Evolutionary conservation across 2,888 invertebrate genomes (phyloP), one percentile per base, ranked within the genome.

Genomic region (Plagodis dolabraria): DNA sequence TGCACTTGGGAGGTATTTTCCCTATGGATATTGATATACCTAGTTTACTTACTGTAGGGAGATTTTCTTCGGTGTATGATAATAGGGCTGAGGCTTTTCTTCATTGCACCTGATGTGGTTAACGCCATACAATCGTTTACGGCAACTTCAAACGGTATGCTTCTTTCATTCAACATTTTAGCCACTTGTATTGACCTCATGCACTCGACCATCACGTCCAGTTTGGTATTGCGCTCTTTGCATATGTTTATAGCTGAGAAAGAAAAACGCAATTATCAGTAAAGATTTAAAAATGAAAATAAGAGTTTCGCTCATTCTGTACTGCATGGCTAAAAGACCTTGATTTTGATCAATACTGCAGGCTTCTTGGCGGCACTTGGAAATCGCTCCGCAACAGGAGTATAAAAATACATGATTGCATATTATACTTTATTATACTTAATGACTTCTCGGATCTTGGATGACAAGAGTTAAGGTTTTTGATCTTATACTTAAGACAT

Each of bases 171-270:
- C 9, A 92, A 71, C 42, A 92, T 67, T 58, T 89, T 92, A 50
- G 79, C 82, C 33, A 92, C 65, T 46, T 86, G 85, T 68, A 83
- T 67, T 7, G 73, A 65, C 51, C 87, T 75, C 45, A 70, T 78
- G 0, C 79, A 83, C 34, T 90, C 88, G 57, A 92, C 86, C 71
- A 85, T 74, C 33, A 92, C 75, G 45, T 87, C 80, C 74, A 90
- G 76, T 0, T 65, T 68, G 42, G 58, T 74, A 10, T 67, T 65
- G 52, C 68, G 64, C 58, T 87, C 87, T 68, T 78, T 83, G 76
- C 75, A 82, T 47, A 92, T 90, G 58, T 68, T 85, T 75, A 92
- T 86, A 43, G 92, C 92, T 92, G 69, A 0, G 76, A 80, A 44
- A 40, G n/a, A n/a, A n/a, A n/a, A n/a, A n/a, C n/a, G n/a, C n/a